These are phyloP conservation scores for Carollia perspicillata DNA, from an alignment of 2,113 vertebrate genomes.

Conservation along the genomic window DNA sequence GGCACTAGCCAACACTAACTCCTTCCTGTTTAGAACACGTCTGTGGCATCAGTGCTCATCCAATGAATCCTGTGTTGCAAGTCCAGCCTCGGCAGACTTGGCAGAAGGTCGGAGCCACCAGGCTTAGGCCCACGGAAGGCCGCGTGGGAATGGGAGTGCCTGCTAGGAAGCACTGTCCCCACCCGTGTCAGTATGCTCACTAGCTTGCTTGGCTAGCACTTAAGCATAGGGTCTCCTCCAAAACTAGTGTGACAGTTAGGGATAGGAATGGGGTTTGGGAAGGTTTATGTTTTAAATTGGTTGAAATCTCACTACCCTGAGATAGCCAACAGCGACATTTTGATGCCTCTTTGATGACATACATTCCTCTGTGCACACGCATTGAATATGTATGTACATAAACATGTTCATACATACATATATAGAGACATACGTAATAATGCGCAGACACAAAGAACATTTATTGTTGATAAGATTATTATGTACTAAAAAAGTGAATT, in stretches of 20 bases:
- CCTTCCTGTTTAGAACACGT: not conserved
- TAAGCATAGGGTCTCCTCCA: not conserved
- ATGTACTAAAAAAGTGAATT: not conserved
- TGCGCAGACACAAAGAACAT: not conserved
- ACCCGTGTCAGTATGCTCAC: fast-evolving
- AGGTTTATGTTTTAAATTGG: not conserved
- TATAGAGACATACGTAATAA: not conserved
- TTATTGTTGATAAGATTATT: not conserved
- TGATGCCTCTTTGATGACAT: not conserved
- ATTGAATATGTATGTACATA: not conserved
- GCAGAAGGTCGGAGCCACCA: not conserved
- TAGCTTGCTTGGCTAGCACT: not conserved
- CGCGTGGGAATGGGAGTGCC: not conserved
- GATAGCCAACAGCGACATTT: not conserved
- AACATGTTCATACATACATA: too few species aligned
- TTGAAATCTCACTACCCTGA: not conserved
- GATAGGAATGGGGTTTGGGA: not conserved
- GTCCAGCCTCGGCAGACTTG: not conserved
- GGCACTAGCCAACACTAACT: not conserved
- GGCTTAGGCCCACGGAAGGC: not conserved
- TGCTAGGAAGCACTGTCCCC: not conserved
- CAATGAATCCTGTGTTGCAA: not conserved
- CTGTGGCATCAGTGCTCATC: not conserved
- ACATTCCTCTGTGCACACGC: not conserved
- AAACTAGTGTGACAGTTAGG: not conserved